phyloP scores from a whole-genome alignment of 1,140 invertebrate species.

The Lysiphlebus fabarum region DNA sequence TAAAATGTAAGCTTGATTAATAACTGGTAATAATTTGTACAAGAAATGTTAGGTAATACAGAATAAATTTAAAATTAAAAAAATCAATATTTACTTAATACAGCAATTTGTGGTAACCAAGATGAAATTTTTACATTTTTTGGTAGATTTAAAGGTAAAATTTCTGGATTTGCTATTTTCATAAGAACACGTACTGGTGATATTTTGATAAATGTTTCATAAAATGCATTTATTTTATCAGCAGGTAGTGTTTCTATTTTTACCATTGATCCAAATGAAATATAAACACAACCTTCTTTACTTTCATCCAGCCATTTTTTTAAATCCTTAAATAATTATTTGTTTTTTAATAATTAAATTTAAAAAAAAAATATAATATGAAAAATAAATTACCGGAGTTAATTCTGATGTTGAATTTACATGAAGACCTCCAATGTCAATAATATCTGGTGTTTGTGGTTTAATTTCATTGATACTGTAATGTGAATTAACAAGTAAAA shows the following conservation, averaged over 20 bases:
- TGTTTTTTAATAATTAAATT: no score
- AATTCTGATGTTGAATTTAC: conserved; percentile 37
- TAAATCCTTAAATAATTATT: conserved; percentile 48
- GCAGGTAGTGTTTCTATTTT: conserved; percentile 39
- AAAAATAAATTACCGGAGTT: conserved; percentile 32
- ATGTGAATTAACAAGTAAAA: conserved; percentile 61
- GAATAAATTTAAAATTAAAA: neutral
- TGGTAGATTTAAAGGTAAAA: conserved; percentile 44
- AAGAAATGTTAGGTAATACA: neutral
- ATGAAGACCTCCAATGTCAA: conserved; percentile 63
- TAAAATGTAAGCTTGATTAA: neutral
- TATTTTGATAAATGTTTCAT: conserved; percentile 55
- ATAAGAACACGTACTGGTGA: conserved; percentile 58
- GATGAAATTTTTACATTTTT: conserved; percentile 56
- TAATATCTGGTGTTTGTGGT: conserved; percentile 50
- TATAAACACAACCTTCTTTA: conserved; percentile 46
- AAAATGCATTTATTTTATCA: conserved; percentile 43
- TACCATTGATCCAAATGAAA: conserved; percentile 51
- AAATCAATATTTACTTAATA: conserved; percentile 47
- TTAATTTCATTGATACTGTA: conserved; percentile 53
- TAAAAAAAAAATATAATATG: no score
- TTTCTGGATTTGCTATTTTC: conserved; percentile 54
- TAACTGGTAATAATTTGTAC: neutral
- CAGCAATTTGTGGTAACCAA: conserved; percentile 65
- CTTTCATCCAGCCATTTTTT: conserved; percentile 56